Evolutionary conservation across 2,888 invertebrate genomes (phyloP).

Genomic region (Drosophila picticornis): DNA sequence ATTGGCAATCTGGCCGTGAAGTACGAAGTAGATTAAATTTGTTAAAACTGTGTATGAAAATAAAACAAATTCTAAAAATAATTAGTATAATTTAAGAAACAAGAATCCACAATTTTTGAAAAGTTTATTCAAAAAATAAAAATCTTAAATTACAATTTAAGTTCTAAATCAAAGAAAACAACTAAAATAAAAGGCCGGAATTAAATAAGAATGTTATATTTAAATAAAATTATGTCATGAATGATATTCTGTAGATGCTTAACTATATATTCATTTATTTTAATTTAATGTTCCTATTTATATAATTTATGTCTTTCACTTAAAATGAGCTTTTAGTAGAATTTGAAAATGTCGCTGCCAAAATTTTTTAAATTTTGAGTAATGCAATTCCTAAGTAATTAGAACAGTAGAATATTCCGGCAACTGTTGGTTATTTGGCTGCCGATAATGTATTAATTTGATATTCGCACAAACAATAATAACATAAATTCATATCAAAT

Average conservation of each 20-base stretch:
- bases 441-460: not conserved
- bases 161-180: not conserved
- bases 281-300: not conserved
- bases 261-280: not conserved
- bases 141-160: not conserved
- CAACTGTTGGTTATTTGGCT: not conserved
- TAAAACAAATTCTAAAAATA: not conserved
- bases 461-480: not conserved
- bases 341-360: not conserved
- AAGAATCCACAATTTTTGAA: not conserved
- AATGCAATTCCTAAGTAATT: not conserved
- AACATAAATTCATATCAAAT: not conserved
- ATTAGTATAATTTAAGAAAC: too few species aligned
- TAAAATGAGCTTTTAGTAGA: not conserved
- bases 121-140: too few species aligned
- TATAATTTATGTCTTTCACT: not conserved
- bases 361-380: not conserved
- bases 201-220: not conserved
- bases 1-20: not conserved
- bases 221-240: not conserved
- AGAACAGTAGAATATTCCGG: not conserved
- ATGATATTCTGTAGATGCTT: not conserved
- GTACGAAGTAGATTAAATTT: not conserved
- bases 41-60: not conserved
- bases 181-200: rapidly evolving